A percentile compares a stretch with the other conserved stretches of the same genome.
These are phyloP conservation scores for Hermetia illucens DNA, from an alignment of 1,140 invertebrate species.

Conservation along the genomic window DNA sequence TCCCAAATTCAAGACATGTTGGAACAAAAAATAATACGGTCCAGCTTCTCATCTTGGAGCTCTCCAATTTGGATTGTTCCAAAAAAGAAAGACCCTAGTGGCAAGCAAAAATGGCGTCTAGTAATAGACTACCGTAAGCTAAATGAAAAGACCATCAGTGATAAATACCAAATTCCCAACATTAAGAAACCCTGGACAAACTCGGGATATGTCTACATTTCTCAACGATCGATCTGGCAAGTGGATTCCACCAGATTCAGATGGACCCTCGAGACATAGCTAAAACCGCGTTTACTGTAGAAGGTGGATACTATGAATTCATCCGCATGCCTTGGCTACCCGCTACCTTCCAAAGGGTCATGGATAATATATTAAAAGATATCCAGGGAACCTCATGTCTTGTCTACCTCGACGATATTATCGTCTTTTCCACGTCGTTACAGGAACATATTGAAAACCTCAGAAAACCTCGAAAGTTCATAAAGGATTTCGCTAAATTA, in stretches of 20 bases:
- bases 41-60: not conserved
- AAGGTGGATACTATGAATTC: constrained; percentile 9
- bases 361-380: constrained; percentile 25
- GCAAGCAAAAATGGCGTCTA: constrained; percentile 10
- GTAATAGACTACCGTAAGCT: constrained; percentile 14
- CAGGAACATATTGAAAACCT: constrained; percentile 10
- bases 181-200: constrained; percentile 25
- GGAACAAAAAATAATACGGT: constrained; percentile 1
- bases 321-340: constrained; percentile 23
- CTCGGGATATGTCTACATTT: constrained; percentile 21
- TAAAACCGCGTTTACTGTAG: constrained; percentile 33
- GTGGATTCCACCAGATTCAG: constrained; percentile 37
- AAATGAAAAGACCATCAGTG: constrained; percentile 14
- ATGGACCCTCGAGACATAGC: constrained; percentile 20
- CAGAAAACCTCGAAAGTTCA: constrained; percentile 11
- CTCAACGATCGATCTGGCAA: constrained; percentile 26
- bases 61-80: constrained; percentile 8
- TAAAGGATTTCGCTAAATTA: constrained; percentile 15
- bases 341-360: constrained; percentile 23
- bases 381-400: constrained; percentile 7
- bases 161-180: constrained; percentile 31
- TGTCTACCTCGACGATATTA: constrained; percentile 13
- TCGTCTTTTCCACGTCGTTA: constrained; percentile 9
- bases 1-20: constrained; percentile 4
- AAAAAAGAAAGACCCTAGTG: constrained; percentile 10